phyloP scores from a whole-genome alignment of 2,888 invertebrate genomes.

The Steinernema carpocapsae region DNA sequence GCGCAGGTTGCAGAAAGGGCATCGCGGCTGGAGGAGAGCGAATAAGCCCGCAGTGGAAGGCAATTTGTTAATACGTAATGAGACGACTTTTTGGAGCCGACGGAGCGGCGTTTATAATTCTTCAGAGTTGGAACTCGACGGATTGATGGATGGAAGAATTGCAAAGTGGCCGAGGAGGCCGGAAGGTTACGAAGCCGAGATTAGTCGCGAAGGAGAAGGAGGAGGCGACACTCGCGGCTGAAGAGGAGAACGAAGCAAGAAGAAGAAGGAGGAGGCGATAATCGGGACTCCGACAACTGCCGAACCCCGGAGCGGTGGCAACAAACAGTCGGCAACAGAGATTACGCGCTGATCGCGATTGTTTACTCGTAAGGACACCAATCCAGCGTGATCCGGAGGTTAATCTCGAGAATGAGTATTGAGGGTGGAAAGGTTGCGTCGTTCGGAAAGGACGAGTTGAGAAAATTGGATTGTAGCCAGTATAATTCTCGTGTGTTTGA shows the following conservation, averaged over 20 bases:
- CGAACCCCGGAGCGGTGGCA: not conserved
- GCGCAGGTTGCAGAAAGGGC: slow-evolving; percentile 30
- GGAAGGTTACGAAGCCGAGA: not conserved
- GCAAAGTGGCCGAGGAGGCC: slow-evolving; percentile 8
- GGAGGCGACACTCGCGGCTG: slow-evolving; percentile 9
- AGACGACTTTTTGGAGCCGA: slow-evolving; percentile 11
- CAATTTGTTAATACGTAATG: slow-evolving; percentile 35
- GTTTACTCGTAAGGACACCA: not conserved
- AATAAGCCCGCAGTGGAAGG: slow-evolving; percentile 14
- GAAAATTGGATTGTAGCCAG: no score
- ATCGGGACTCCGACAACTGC: not conserved
- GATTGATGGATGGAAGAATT: not conserved
- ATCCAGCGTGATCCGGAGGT: no score
- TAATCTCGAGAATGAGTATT: no score
- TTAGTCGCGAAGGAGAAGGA: not conserved
- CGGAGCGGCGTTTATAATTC: slow-evolving; percentile 22
- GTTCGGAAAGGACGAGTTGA: no score
- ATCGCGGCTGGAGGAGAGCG: slow-evolving; percentile 23
- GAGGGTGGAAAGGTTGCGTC: no score
- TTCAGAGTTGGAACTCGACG: not conserved
- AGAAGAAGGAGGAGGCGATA: not conserved
- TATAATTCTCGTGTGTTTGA: no score
- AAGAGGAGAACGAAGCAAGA: slow-evolving; percentile 7
- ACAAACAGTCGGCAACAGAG: slow-evolving; percentile 1
- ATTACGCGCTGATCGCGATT: not conserved